These are phyloP conservation scores for Harpalus rufipes DNA, from an alignment of 2,888 invertebrate species.

Conservation along the genomic window DNA sequence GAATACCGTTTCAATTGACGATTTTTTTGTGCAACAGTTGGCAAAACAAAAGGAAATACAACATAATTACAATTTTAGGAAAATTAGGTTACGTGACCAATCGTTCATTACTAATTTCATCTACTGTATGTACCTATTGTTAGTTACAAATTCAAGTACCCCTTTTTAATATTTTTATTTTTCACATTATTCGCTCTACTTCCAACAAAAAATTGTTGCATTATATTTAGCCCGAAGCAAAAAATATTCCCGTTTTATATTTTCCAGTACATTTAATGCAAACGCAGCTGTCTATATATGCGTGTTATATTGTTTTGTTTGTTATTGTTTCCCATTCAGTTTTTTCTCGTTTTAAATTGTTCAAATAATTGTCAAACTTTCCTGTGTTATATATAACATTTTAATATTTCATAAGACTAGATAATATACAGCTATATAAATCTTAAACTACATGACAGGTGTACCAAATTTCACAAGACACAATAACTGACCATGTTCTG, in stretches of 20 bases:
- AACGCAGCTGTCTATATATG: not conserved
- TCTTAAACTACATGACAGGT: slow-evolving; percentile 11
- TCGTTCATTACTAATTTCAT: no score
- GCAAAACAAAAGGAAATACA: no score
- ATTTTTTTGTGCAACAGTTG: no score
- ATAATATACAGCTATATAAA: slow-evolving; percentile 33
- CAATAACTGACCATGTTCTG: not conserved
- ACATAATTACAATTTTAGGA: no score
- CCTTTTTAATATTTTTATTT: no score
- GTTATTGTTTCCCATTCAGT: not conserved
- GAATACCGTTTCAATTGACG: no score
- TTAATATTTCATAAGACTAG: slow-evolving; percentile 44
- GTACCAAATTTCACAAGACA: not conserved
- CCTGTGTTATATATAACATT: slow-evolving; percentile 7
- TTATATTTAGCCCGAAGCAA: not conserved
- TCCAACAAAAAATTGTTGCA: not conserved
- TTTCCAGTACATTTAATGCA: slow-evolving; percentile 2
- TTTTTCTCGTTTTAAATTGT: not conserved
- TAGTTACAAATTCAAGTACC: no score
- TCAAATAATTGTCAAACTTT: not conserved
- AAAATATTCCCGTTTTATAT: not conserved
- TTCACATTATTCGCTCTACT: no score
- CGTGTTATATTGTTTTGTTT: not conserved
- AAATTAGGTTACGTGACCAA: no score
- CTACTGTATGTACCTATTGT: no score